These are phyloP conservation scores for Glomeris maerens DNA, from an alignment of 1,140 invertebrate species.

Conservation along the genomic window DNA sequence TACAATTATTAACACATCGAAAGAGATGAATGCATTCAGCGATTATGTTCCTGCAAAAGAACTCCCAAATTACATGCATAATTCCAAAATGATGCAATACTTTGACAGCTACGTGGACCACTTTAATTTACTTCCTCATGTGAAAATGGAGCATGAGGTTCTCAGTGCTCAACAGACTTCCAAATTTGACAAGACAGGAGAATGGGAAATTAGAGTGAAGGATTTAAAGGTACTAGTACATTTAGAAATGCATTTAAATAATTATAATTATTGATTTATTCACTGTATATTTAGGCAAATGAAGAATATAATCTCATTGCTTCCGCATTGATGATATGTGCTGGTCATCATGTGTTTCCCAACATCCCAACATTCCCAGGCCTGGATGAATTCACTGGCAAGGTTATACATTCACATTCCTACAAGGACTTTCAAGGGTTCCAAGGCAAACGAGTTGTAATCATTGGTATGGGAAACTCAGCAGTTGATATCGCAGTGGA, in stretches of 20 bases:
- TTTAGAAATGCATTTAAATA: too few species aligned
- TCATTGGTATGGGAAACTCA: slow-evolving; percentile 28
- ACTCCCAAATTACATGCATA: slow-evolving; percentile 27
- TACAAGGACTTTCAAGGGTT: slow-evolving; percentile 24
- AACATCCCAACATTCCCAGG: slow-evolving; percentile 22
- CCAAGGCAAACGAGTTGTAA: slow-evolving; percentile 25
- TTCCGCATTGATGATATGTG: slow-evolving; percentile 19
- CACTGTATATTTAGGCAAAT: neutral
- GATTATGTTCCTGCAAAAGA: slow-evolving; percentile 29
- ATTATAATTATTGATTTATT: too few species aligned
- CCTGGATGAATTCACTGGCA: slow-evolving; percentile 22
- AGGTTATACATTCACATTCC: slow-evolving; percentile 27
- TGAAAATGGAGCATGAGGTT: slow-evolving; percentile 8
- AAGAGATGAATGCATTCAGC: slow-evolving; percentile 31
- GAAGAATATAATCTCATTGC: neutral
- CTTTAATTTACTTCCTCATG: slow-evolving; percentile 19
- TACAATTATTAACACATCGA: slow-evolving; percentile 29
- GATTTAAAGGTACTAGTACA: too few species aligned
- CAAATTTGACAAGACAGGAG: slow-evolving; percentile 1
- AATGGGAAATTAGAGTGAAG: slow-evolving; percentile 6
- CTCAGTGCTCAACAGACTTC: neutral
- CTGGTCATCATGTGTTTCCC: slow-evolving; percentile 28
- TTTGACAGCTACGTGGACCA: slow-evolving; percentile 24
- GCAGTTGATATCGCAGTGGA: slow-evolving; percentile 19
- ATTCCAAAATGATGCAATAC: slow-evolving; percentile 25